Evolutionary conservation across 2,797 vertebrate species (phyloP).

Genomic region (Poecilia gillii): DNA sequence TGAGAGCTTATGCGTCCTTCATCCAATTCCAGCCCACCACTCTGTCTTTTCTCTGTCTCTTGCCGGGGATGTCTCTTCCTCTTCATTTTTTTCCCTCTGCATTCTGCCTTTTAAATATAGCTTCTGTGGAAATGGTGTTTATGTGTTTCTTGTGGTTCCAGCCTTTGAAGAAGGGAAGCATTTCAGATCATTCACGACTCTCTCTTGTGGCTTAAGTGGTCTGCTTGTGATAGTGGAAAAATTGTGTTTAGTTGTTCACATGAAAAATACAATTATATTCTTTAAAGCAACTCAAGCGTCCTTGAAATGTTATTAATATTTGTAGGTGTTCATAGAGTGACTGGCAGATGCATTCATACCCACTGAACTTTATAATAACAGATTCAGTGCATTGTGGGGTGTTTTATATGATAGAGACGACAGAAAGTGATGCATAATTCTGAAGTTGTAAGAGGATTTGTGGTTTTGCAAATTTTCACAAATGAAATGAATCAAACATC

Average conservation of each 20-base stretch:
- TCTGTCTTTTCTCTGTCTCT: slow-evolving; percentile 47
- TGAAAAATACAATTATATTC: slow-evolving; percentile 29
- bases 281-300: slow-evolving; percentile 19
- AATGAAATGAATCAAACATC: neutral
- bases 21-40: slow-evolving; percentile 70
- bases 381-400: neutral
- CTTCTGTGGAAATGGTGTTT: slow-evolving; percentile 57
- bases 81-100: slow-evolving; percentile 48
- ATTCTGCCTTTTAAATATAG: slow-evolving; percentile 66
- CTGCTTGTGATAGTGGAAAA: slow-evolving; percentile 39
- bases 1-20: slow-evolving; percentile 73
- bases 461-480: neutral
- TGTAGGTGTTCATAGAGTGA: neutral
- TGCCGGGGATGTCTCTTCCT: slow-evolving; percentile 49
- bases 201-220: slow-evolving; percentile 52
- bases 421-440: neutral
- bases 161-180: slow-evolving; percentile 58
- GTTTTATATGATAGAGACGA: neutral
- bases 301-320: slow-evolving; percentile 3
- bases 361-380: neutral
- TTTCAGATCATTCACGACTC: slow-evolving; percentile 55
- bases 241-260: slow-evolving; percentile 36
- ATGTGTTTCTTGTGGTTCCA: slow-evolving; percentile 65
- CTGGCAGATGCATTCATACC: neutral
- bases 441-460: neutral